Conservation (phyloP, 2,888 invertebrate genomes). For the Ichneumoninae sp. region DNA sequence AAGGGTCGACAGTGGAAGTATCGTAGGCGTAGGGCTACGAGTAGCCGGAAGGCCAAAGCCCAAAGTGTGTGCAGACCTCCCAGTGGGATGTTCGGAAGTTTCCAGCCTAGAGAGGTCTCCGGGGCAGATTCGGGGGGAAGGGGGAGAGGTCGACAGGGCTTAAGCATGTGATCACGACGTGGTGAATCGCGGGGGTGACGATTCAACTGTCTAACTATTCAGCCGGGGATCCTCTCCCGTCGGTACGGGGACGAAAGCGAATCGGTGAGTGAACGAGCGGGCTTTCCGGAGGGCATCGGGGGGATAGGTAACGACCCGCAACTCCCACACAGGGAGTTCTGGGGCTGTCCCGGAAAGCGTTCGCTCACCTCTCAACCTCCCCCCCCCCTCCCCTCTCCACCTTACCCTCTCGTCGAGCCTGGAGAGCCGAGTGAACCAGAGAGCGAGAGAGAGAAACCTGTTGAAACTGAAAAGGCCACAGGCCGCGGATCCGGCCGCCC, state of each 20-base stretch:
- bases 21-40: not conserved
- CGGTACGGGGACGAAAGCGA: slow-evolving; percentile 20
- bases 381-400: slow-evolving; percentile 38
- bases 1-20: slow-evolving; percentile 20
- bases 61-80: slow-evolving; percentile 10
- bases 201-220: slow-evolving; percentile 51
- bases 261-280: slow-evolving; percentile 39
- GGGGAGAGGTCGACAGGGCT: not conserved
- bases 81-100: slow-evolving; percentile 12
- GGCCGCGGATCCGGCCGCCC: slow-evolving; percentile 36
- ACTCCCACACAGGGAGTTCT: slow-evolving; percentile 47
- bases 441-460: slow-evolving; percentile 63
- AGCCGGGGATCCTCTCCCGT: slow-evolving; percentile 20
- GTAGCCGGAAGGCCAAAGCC: slow-evolving; percentile 7
- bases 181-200: slow-evolving; percentile 40
- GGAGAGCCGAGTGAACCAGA: slow-evolving; percentile 19
- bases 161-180: slow-evolving; percentile 49
- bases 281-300: slow-evolving; percentile 15
- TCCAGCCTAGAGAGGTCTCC: slow-evolving; percentile 9
- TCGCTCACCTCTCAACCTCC: slow-evolving; percentile 56
- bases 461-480: slow-evolving; percentile 63
- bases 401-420: slow-evolving; percentile 34
- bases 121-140: not conserved
- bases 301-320: slow-evolving; percentile 51
- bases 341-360: slow-evolving; percentile 59